These are phyloP conservation scores for Ecliptopera silaceata DNA, from an alignment of 2,888 invertebrate genomes.

Conservation along the genomic window DNA sequence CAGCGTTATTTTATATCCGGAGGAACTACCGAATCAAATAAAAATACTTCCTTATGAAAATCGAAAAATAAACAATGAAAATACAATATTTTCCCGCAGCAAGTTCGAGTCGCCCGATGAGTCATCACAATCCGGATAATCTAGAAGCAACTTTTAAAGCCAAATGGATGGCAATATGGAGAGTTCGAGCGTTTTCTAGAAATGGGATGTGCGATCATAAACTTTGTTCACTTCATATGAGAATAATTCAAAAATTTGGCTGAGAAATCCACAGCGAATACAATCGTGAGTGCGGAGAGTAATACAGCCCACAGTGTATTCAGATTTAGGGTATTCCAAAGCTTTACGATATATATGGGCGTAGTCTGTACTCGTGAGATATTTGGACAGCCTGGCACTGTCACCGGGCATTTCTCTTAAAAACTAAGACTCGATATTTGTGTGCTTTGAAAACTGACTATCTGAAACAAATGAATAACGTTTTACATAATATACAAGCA, in stretches of 20 bases:
- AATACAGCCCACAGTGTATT: constrained; percentile 66
- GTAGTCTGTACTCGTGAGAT: constrained; percentile 53
- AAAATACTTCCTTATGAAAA: constrained; percentile 13
- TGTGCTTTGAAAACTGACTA: constrained; percentile 44
- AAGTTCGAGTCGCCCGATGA: constrained; percentile 34
- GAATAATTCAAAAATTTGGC: constrained; percentile 78
- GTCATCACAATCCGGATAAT: constrained; percentile 49
- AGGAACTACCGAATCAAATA: constrained; percentile 3
- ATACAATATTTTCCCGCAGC: constrained; percentile 18
- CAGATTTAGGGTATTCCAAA: constrained; percentile 66
- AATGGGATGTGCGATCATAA: constrained; percentile 68
- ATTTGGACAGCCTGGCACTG: constrained; percentile 50
- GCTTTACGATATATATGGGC: constrained; percentile 57
- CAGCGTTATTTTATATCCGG: constrained; percentile 19
- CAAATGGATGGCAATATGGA: constrained; percentile 64
- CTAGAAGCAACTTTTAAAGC: constrained; percentile 51
- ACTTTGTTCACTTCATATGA: constrained; percentile 69
- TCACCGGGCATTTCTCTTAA: constrained; percentile 30
- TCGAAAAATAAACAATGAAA: constrained; percentile 23
- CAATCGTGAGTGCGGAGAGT: constrained; percentile 63
- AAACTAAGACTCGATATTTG: constrained; percentile 36
- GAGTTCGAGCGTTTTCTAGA: constrained; percentile 57
- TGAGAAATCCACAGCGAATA: constrained; percentile 57
- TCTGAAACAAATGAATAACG: constrained; percentile 37
- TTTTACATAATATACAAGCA: constrained; percentile 34